Conservation (phyloP, 2,113 vertebrate species). For the Hippopotamus amphibius region DNA sequence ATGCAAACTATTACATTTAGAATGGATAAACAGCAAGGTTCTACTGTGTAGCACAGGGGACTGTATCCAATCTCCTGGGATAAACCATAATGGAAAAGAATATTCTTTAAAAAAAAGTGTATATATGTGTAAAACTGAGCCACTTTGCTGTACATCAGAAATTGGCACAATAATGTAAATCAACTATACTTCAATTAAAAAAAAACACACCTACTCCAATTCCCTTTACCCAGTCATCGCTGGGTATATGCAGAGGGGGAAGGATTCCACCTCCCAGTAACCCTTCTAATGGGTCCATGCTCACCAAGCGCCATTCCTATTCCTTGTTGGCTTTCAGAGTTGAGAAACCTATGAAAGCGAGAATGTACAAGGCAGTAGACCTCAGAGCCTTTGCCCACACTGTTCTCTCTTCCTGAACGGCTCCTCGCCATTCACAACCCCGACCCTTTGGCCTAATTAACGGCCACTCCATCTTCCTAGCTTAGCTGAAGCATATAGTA, state of each 20-base stretch:
- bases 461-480: not conserved
- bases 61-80: not conserved
- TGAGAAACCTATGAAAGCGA: not conserved
- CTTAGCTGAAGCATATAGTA: not conserved
- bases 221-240: not conserved
- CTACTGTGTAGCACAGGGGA: not conserved
- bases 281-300: not conserved
- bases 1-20: not conserved
- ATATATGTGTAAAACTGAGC: not conserved
- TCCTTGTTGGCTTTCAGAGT: not conserved
- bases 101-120: not conserved
- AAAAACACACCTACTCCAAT: not conserved
- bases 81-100: not conserved
- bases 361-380: not conserved
- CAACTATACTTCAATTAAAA: not conserved
- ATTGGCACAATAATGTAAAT: not conserved
- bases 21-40: not conserved
- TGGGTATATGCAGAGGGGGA: fast-evolving
- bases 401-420: not conserved
- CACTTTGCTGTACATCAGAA: not conserved
- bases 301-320: not conserved
- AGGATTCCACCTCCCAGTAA: not conserved
- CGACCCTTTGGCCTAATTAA: not conserved
- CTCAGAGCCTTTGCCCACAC: not conserved
- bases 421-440: not conserved